Evolutionary conservation across 1,140 invertebrate species (phyloP).

Genomic region (Drosophila nebulosa): DNA sequence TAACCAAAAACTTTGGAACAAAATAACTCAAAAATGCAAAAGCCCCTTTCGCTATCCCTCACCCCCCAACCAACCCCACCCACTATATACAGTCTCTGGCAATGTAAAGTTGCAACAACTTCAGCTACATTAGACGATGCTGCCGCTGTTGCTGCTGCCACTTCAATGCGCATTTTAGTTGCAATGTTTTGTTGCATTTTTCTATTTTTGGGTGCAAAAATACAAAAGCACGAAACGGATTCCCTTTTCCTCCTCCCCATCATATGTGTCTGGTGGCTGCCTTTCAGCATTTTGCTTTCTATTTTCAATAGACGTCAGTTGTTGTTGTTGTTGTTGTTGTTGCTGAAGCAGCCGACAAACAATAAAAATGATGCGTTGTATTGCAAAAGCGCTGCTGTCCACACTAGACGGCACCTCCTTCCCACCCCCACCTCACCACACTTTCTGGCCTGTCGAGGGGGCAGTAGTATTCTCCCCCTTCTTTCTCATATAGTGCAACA

Average conservation of each 20-base stretch:
- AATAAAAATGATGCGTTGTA: slow-evolving; percentile 78
- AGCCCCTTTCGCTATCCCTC: background rate
- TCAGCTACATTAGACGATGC: slow-evolving; percentile 63
- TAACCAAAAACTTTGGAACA: slow-evolving; percentile 7
- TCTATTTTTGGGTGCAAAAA: slow-evolving; percentile 76
- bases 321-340: slow-evolving; percentile 34
- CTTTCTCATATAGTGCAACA: slow-evolving; percentile 16
- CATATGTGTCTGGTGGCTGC: slow-evolving; percentile 12
- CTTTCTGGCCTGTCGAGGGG: background rate
- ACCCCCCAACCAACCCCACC: background rate
- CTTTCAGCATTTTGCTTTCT: slow-evolving; percentile 72
- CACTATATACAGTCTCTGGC: background rate
- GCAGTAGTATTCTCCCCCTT: background rate
- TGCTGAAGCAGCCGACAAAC: slow-evolving; percentile 64
- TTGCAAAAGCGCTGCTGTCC: slow-evolving; percentile 71
- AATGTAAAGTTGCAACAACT: slow-evolving; percentile 35
- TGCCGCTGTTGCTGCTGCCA: slow-evolving; percentile 55
- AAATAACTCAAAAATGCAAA: slow-evolving; percentile 48
- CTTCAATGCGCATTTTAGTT: slow-evolving; percentile 69
- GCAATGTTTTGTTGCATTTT: slow-evolving; percentile 56
- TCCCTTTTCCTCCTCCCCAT: background rate
- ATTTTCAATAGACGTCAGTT: slow-evolving; percentile 70
- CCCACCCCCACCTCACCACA: background rate
- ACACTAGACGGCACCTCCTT: slow-evolving; percentile 41
- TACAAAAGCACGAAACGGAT: slow-evolving; percentile 71